Evolutionary conservation across 2,113 vertebrate species (phyloP).

Genomic region (Nibea albiflora): DNA sequence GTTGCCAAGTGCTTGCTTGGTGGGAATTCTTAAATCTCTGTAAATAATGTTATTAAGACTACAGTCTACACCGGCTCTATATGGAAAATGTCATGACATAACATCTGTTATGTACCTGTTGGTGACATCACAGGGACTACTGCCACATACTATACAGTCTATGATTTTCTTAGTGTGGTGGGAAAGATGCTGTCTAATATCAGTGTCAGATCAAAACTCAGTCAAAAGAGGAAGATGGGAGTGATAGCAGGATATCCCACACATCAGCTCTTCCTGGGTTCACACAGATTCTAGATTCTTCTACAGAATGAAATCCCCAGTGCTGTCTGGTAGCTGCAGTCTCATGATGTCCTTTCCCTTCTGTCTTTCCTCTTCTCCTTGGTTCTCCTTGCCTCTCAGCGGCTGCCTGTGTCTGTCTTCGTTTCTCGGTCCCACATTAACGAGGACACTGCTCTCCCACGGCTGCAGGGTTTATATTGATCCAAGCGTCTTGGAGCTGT

Average conservation of each 20-base stretch:
- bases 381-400: neutral
- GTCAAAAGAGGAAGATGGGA: no score
- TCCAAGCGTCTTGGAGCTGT: conserved; percentile 16
- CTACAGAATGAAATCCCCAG: neutral
- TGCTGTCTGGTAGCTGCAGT: neutral
- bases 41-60: no score
- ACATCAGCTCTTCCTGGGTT: neutral
- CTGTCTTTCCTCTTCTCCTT: neutral
- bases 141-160: no score
- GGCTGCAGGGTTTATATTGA: conserved; percentile 34
- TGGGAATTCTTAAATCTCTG: no score
- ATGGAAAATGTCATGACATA: no score
- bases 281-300: neutral
- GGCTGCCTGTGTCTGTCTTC: conserved; percentile 2
- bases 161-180: no score
- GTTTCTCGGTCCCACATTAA: conserved; percentile 23
- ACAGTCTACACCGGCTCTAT: no score
- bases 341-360: neutral
- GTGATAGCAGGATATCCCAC: neutral
- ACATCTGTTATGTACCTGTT: no score
- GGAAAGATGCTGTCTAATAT: no score
- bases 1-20: no score
- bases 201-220: no score
- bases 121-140: no score
- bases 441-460: conserved; percentile 2